Base-by-base conservation (phyloP, 1,140 invertebrate species). In the Aphidius gifuensis region DNA sequence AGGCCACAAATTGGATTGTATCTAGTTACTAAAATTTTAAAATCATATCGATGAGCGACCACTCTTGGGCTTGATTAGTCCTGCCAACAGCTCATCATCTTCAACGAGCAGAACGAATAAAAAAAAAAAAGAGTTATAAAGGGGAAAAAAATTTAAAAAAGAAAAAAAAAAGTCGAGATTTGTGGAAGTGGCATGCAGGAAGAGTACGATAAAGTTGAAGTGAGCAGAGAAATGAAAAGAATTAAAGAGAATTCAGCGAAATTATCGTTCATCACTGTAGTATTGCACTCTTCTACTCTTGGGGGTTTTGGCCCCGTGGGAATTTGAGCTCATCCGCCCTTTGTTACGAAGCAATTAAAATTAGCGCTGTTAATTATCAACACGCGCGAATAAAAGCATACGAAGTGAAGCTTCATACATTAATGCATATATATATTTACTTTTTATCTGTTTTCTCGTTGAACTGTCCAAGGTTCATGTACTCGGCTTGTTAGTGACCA, bases 341-440 rank as follows among this genome's bases (percentile, higher is more conserved):
- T 67, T 67, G 62, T 67, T 67, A 56, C 57, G 47, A 46, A 61
- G 65, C 65, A 67, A 67, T 67, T 67, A 67, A 67, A 67, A 67
- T 67, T 67, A 67, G 65, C 64, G 51, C 65, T 64, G 62, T 64
- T 67, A 67, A 67, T 67, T 67, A 62, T 55, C 62, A 21, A 50
- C 62, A 55, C 59, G 49, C 58, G 64, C 47, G 53, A 40, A 32
- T 32, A 32, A 39, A 53, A 39, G 32, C 50, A 16, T 40, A 55
- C 53, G 53, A 40, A 55, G 6, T 32, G 47, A 48, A 45, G 9
- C 50, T 40, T 11, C n/a, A 49, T 54, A 39, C 58, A 5, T 6
- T 38, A 3, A 5, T 47, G 5, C 11, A 42, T 58, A 51, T 53
- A 53, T 53, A 42, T 45, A 45, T 51, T 39, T 42, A 7, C 23